Percentiles rank a stretch among this genome's conserved stretches.
phyloP scores from a whole-genome alignment of 2,797 vertebrate genomes.

The Coracias cyanogaster region DNA sequence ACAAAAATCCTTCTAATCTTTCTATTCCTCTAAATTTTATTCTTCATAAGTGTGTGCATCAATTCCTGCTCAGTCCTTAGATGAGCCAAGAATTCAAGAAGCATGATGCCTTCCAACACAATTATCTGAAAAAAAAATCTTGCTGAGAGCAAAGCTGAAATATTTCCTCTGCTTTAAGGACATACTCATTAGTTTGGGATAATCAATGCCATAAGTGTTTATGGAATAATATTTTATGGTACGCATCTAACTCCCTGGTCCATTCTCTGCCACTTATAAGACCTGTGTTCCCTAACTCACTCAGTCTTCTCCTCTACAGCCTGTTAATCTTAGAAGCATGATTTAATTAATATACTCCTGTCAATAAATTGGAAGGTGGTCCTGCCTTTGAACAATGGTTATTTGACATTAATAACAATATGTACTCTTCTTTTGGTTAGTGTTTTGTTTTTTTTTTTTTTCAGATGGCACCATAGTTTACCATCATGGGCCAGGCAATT shows the following conservation, averaged over 20 bases:
- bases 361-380: neutral
- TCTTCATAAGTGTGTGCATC: neutral
- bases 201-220: neutral
- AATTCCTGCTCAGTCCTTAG: neutral
- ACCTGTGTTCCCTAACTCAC: neutral
- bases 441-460: neutral
- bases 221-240: neutral
- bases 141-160: neutral
- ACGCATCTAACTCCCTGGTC: neutral
- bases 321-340: neutral
- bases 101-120: neutral
- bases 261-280: neutral
- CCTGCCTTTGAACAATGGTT: neutral
- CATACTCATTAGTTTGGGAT: neutral
- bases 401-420: neutral
- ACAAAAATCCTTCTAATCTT: neutral
- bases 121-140: neutral
- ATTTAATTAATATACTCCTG: neutral
- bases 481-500: neutral
- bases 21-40: neutral
- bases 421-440: neutral
- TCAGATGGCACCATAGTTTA: neutral
- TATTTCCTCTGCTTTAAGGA: neutral
- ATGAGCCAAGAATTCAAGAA: neutral
- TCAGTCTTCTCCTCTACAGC: neutral